Evolutionary conservation across 1,140 invertebrate genomes (phyloP), one percentile per base, ranked within the genome.

Genomic region (Habropoda laboriosa): DNA sequence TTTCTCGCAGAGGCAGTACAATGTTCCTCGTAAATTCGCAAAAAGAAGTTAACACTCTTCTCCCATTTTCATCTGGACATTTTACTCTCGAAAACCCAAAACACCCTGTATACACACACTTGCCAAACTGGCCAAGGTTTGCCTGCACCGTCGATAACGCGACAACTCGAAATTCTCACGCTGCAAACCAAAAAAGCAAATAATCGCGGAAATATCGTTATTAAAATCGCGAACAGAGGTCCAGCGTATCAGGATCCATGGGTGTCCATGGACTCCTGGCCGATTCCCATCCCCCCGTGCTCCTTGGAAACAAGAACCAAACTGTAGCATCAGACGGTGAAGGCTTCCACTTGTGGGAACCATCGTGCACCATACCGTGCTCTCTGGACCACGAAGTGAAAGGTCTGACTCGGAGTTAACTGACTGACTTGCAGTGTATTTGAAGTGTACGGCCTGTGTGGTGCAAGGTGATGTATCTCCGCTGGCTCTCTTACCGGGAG

Each of bases 311-410:
- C 74, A 88, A 89, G 86, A 86, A 88, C 86, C 85, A 83, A 92
- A 91, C 86, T 90, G 90, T 88, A 91, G 89, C 89, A 90, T 89
- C 87, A 82, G 83, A 84, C 83, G 77, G 89, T 61, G 83, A 81
- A 79, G 81, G 77, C 86, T 83, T 78, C 88, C 86, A 89, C 89
- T 92, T 92, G 91, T 92, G 91, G 89, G 91, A 92, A 92, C 89
- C 88, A 89, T 90, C 88, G 91, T 88, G 88, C 83, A 81, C 87
- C 89, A 89, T 90, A 86, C 81, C 89, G 88, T 92, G 90, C 87
- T 92, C 90, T 89, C 90, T 92, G 89, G 91, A 91, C 91, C 91
- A 92, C 91, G 90, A 92, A 92, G 91, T 92, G 91, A 92, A 92
- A 92, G 91, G 90, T 89, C 85, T 88, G 84, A 88, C 86, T 90